Evolutionary conservation across 2,113 vertebrate genomes (phyloP), one percentile per base, ranked within the genome.

Genomic region (Lophochroa leadbeateri): DNA sequence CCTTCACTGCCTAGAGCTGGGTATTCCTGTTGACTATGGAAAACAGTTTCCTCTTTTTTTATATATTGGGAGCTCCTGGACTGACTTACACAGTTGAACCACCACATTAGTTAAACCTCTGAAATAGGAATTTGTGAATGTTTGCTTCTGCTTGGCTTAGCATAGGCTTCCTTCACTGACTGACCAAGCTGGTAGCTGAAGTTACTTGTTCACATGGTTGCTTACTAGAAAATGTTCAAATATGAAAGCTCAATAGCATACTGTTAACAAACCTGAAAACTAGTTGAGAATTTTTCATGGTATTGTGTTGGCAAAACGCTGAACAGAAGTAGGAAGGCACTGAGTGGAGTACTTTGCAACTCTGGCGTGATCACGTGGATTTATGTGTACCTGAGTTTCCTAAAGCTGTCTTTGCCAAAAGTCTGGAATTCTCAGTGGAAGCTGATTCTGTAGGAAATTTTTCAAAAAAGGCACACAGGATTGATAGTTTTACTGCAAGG

Each of bases 361-460:
- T 79, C 16, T 25, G 41, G 31, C 1, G 0, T 9, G 9, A 25
- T 86, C 23, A 6, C 1, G 0, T 25, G 6, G 9, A 14, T 64
- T 61, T 67, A 7, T 46, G 4, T 25, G 18, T 55, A 15, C 27
- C 11, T 64, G 63, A 53, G 17, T 41, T 70, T 43, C 47, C 12
- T 43, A 60, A 84, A 69, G 33, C 8, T 64, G 27, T 49, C 41
- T 72, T 57, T 67, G 84, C 29, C 61, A 11, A 7, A 70, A 43
- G 43, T 44, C 9, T 44, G 6, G 25, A 86, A 44, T 28, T 57
- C 21, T 90, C 7, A 19, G 17, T 47, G 41, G 74, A 85, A 87
- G 44, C 7, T 1, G 18, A 0, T 61, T 1, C 3, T 49, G 3
- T 13, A 44, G 67, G 55, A 52, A 55, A 18, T 7, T 9, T 25